A percentile compares a stretch with the other conserved stretches of the same genome.
phyloP scores from a whole-genome alignment of 1,140 invertebrate genomes.

The Sycophila sp. region DNA sequence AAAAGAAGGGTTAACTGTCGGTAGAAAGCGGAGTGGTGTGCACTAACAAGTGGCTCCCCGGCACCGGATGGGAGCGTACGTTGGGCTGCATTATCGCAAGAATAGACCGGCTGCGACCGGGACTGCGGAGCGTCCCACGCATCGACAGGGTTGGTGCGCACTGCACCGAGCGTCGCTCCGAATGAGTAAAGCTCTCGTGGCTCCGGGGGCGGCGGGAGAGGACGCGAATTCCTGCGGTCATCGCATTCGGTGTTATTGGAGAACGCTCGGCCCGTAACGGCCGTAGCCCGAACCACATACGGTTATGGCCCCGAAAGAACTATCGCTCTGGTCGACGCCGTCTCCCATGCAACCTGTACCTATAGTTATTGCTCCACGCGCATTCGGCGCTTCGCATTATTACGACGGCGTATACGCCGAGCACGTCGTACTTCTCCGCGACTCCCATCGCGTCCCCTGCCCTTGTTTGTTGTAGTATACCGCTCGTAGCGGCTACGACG shows the following conservation, averaged over 20 bases:
- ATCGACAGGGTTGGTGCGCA: conserved; percentile 18
- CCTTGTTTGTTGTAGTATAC: no score
- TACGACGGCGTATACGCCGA: background rate
- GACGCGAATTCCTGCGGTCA: conserved; percentile 48
- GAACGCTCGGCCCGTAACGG: conserved; percentile 52
- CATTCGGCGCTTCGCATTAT: background rate
- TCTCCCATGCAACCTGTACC: background rate
- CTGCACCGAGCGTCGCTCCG: background rate
- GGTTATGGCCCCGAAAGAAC: conserved; percentile 50
- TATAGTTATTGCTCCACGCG: background rate
- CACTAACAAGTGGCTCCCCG: background rate
- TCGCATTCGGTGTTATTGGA: conserved; percentile 51
- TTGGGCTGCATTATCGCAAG: conserved; percentile 16
- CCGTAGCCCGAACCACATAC: conserved; percentile 51
- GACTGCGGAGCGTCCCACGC: conserved; percentile 9
- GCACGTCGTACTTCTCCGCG: conserved; percentile 29
- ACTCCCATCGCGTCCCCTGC: conserved; percentile 8
- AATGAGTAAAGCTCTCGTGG: background rate
- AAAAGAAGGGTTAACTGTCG: background rate
- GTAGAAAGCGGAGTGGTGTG: background rate
- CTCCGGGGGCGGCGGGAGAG: background rate
- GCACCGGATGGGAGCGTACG: conserved; percentile 14
- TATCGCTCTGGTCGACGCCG: conserved; percentile 1
- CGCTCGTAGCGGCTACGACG: no score
- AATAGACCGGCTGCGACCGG: background rate